Evolutionary conservation across 2,113 vertebrate species (phyloP).

Genomic region (Hymenochirus boettgeri): DNA sequence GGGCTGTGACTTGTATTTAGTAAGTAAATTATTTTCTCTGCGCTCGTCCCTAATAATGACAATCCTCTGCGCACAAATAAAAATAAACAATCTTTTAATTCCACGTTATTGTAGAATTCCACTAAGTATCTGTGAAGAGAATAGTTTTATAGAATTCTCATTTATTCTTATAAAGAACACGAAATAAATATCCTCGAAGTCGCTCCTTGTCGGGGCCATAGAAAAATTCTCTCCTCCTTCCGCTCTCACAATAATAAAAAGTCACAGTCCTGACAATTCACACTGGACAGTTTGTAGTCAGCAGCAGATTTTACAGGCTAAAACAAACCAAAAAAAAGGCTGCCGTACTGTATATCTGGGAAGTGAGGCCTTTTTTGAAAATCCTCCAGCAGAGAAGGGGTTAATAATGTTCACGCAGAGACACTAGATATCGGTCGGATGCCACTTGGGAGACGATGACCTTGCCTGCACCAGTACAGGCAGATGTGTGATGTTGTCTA

Average conservation of each 20-base stretch:
- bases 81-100: not conserved
- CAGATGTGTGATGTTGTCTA: constrained; percentile 16
- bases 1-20: too few species aligned
- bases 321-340: too few species aligned
- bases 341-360: not conserved
- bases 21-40: too few species aligned
- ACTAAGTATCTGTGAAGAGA: not conserved
- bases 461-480: not conserved
- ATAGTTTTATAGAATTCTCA: not conserved
- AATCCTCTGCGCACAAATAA: not conserved
- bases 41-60: not conserved
- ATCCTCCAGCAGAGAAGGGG: not conserved
- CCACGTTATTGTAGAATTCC: not conserved
- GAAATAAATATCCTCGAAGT: not conserved
- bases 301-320: constrained; percentile 11
- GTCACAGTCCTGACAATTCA: constrained; percentile 13
- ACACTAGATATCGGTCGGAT: not conserved
- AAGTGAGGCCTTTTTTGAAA: not conserved
- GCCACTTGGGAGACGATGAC: not conserved
- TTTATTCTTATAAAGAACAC: not conserved
- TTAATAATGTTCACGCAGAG: not conserved
- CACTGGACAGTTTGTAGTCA: not conserved
- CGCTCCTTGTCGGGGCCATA: not conserved
- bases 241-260: constrained; percentile 2
- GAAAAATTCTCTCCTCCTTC: not conserved